Evolutionary conservation across 1,140 invertebrate genomes (phyloP).

Genomic region (Psilanteris sp.): DNA sequence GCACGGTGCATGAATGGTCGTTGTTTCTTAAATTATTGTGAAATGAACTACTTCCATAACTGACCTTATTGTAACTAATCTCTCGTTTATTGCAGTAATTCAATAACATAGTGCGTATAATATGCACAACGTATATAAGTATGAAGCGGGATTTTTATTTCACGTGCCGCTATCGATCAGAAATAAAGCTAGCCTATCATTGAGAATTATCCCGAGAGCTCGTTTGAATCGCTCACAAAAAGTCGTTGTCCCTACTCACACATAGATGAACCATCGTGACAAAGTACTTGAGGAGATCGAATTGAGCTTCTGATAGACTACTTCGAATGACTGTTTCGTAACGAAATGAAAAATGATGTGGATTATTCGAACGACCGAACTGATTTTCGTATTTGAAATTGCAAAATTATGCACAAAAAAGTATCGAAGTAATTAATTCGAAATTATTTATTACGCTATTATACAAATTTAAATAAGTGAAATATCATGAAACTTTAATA

Average conservation of each 20-base stretch:
- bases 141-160: constrained; percentile 12
- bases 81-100: constrained; percentile 40
- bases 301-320: constrained; percentile 20
- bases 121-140: constrained; percentile 10
- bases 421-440: too few species aligned
- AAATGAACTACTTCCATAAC: constrained; percentile 33
- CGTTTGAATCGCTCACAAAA: constrained; percentile 8
- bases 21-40: constrained; percentile 36
- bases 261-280: constrained; percentile 33
- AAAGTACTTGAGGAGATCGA: constrained; percentile 7
- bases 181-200: constrained; percentile 21
- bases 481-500: too few species aligned
- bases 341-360: too few species aligned
- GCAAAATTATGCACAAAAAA: too few species aligned
- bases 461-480: too few species aligned
- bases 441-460: too few species aligned
- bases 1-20: neutral
- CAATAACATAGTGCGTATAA: constrained; percentile 31
- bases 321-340: too few species aligned
- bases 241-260: constrained; percentile 8
- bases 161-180: constrained; percentile 13
- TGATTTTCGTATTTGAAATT: too few species aligned
- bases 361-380: too few species aligned
- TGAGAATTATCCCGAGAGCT: constrained; percentile 1
- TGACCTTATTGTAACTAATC: constrained; percentile 44